These are phyloP conservation scores for Labrus mixtus DNA, from an alignment of 2,113 vertebrate genomes.

Conservation along the genomic window DNA sequence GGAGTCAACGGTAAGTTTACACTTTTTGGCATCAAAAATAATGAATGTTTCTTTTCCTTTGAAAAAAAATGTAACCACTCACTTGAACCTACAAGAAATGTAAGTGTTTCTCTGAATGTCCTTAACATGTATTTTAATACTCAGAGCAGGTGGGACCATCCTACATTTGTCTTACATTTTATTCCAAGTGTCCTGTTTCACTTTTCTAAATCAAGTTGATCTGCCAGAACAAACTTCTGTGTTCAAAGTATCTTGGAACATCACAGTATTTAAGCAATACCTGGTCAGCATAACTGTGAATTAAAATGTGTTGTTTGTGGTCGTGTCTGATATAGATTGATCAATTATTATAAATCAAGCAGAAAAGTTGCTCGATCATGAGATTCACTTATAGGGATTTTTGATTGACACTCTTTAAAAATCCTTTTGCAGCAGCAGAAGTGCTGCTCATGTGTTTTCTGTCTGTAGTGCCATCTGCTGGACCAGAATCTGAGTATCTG, in stretches of 20 bases:
- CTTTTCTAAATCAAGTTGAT: constrained; percentile 8
- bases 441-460: constrained; percentile 34
- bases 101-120: neutral
- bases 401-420: neutral
- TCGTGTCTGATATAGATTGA: too few species aligned
- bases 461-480: constrained; percentile 30
- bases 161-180: too few species aligned
- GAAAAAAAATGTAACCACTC: too few species aligned
- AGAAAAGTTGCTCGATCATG: neutral
- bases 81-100: too few species aligned
- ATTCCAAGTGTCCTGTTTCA: too few species aligned
- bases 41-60: neutral
- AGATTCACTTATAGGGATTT: neutral
- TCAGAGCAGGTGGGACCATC: too few species aligned
- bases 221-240: neutral
- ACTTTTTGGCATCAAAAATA: neutral
- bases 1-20: constrained; percentile 44
- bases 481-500: neutral
- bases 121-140: neutral
- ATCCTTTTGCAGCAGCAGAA: neutral
- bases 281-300: too few species aligned
- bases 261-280: too few species aligned
- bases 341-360: neutral
- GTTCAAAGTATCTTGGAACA: neutral
- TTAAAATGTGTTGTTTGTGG: too few species aligned